phyloP scores from a whole-genome alignment of 1,140 invertebrate genomes.

The Mycetomoellerius zeteki region DNA sequence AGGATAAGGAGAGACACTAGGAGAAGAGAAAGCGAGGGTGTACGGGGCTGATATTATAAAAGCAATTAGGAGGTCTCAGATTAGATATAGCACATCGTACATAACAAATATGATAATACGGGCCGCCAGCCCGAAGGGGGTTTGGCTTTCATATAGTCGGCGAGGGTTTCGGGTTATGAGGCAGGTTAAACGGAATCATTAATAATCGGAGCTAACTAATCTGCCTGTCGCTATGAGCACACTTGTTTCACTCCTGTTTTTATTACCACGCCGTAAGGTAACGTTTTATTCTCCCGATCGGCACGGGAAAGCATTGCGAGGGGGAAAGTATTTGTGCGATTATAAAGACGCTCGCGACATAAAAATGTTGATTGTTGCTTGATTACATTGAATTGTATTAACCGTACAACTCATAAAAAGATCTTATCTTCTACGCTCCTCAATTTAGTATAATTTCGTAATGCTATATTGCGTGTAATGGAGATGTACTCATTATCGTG shows the following conservation, averaged over 20 bases:
- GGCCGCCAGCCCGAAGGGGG: constrained; percentile 81
- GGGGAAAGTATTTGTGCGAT: background rate
- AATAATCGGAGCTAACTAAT: constrained; percentile 87
- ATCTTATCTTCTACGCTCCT: background rate
- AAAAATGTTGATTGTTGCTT: background rate
- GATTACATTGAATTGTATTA: constrained; percentile 9
- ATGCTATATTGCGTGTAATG: background rate
- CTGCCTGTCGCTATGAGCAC: constrained; percentile 87
- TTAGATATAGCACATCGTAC: constrained; percentile 87
- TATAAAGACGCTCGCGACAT: background rate
- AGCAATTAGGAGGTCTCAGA: constrained; percentile 85
- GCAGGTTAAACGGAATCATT: constrained; percentile 87
- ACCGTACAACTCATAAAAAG: background rate
- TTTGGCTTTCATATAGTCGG: constrained; percentile 75
- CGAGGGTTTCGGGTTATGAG: constrained; percentile 77
- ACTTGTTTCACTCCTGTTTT: constrained; percentile 85
- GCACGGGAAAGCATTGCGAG: background rate
- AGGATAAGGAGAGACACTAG: constrained; percentile 10
- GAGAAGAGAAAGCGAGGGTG: constrained; percentile 38
- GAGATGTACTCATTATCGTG: background rate
- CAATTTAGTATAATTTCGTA: background rate
- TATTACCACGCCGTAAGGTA: constrained; percentile 78
- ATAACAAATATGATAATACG: constrained; percentile 87
- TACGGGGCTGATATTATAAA: constrained; percentile 83
- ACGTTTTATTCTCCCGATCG: constrained; percentile 75